Base-by-base conservation (phyloP, 2,113 vertebrate genomes). In the Kryptolebias marmoratus region DNA sequence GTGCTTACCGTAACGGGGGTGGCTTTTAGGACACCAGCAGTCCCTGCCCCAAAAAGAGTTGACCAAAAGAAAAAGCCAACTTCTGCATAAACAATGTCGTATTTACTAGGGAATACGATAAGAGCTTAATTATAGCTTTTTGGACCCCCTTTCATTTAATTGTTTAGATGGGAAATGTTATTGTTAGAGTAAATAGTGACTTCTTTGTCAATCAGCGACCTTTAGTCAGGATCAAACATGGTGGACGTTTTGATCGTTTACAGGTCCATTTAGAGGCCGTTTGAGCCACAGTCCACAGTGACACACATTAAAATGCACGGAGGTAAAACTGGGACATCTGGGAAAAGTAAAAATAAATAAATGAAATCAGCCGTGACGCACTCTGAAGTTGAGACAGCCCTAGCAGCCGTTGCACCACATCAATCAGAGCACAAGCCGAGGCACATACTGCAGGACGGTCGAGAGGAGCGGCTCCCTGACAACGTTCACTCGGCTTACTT, bases 291-390 rank as follows among this genome's bases (percentile, higher is more conserved):
- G 50, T 71, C 42, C 22, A 30, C 48, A 31, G 73, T 22, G 65
- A 49, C 32, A 39, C 53, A 48, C 42, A 56, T 30, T 44, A 15
- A 58, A 53, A 75, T 47, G 39, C 13, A 50, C 36, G 36, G 57
- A 53, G 44, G 30, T 57, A 22, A 53, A 31, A 30, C 55, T n/a
- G 54, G 27, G 64, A 62, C 36, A 11, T 64, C 22, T 59, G 61
- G 59, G 50, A 32, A 31, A 11, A 58, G 36, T 58, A 47, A 71
- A 9, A 67, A 50, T 71, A 73, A 61, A 50, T 70, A 6, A 71
- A 55, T 69, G 72, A 69, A 57, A 67, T 81, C 83, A 81, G 52
- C 32, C 36, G 53, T 80, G 86, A 90, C 81, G 88, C 86, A 87
- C 55, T 75, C 75, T 11, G 64, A 59, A 59, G 73, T 77, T 78